Conservation (phyloP, 2,113 vertebrate genomes). For the Leptosomus discolor region DNA sequence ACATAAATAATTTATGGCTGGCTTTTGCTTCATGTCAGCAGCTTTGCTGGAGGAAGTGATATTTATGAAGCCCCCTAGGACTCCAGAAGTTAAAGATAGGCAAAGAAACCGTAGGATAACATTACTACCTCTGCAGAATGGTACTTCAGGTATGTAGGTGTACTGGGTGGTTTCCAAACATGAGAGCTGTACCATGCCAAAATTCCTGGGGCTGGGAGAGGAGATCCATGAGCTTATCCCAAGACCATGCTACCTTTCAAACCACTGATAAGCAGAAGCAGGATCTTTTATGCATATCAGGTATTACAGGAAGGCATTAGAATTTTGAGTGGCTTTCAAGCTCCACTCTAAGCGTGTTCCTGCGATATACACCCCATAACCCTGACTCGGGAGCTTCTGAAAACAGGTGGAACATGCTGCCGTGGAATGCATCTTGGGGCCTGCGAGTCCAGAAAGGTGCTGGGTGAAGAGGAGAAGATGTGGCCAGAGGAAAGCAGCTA, state of each 20-base stretch:
- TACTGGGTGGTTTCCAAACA: not conserved
- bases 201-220: fast-evolving
- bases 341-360: not conserved
- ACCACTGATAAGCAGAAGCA: not conserved
- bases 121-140: not conserved
- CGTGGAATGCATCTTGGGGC: not conserved
- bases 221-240: not conserved
- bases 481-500: not conserved
- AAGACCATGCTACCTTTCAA: not conserved
- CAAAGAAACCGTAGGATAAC: not conserved
- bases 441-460: too few species aligned
- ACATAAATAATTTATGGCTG: slow-evolving; percentile 64
- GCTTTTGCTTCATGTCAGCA: slow-evolving; percentile 63
- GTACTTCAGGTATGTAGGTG: not conserved
- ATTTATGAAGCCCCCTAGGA: slow-evolving; percentile 66
- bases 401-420: not conserved
- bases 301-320: too few species aligned
- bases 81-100: slow-evolving; percentile 12
- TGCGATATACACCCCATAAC: not conserved
- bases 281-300: not conserved
- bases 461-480: not conserved
- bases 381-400: not conserved
- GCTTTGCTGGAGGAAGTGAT: slow-evolving; percentile 59
- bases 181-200: not conserved
- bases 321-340: not conserved